These are phyloP conservation scores for Leptinotarsa texana DNA, from an alignment of 1,140 invertebrate genomes.

Conservation along the genomic window DNA sequence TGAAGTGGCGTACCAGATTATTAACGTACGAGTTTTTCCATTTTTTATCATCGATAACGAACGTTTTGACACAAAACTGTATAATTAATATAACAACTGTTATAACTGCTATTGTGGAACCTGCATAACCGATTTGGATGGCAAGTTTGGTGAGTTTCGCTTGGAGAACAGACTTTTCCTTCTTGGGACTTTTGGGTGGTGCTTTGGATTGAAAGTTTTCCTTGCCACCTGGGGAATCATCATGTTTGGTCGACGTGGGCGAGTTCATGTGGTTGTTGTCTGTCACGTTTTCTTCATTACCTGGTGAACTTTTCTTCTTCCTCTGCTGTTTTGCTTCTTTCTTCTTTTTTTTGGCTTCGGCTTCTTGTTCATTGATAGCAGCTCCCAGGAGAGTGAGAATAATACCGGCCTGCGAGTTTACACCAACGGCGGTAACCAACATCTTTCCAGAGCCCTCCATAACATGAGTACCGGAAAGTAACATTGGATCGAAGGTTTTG, in stretches of 20 bases:
- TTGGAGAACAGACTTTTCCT: slow-evolving; percentile 98
- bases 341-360: slow-evolving; percentile 91
- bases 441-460: slow-evolving; percentile 99
- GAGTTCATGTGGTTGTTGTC: slow-evolving; percentile 65
- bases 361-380: slow-evolving; percentile 88
- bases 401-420: slow-evolving; percentile 99
- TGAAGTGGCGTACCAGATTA: slow-evolving; percentile 94
- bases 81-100: slow-evolving; percentile 96
- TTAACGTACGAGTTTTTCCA: slow-evolving; percentile 84
- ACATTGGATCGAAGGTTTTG: slow-evolving; percentile 89
- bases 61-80: slow-evolving; percentile 91
- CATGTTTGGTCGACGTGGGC: slow-evolving; percentile 57
- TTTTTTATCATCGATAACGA: slow-evolving; percentile 74
- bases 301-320: slow-evolving; percentile 85
- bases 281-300: slow-evolving; percentile 73
- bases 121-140: slow-evolving; percentile 99
- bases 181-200: slow-evolving; percentile 67
- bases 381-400: slow-evolving; percentile 98
- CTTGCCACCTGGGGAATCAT: slow-evolving; percentile 57
- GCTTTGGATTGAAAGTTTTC: slow-evolving; percentile 59
- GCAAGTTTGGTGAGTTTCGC: slow-evolving; percentile 98
- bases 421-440: slow-evolving; percentile 96
- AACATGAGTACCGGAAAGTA: slow-evolving; percentile 98
- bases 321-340: slow-evolving; percentile 94
- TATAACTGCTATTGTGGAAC: slow-evolving; percentile 94